phyloP scores from a whole-genome alignment of 2,113 vertebrate genomes.

The Phodopus roborovskii region DNA sequence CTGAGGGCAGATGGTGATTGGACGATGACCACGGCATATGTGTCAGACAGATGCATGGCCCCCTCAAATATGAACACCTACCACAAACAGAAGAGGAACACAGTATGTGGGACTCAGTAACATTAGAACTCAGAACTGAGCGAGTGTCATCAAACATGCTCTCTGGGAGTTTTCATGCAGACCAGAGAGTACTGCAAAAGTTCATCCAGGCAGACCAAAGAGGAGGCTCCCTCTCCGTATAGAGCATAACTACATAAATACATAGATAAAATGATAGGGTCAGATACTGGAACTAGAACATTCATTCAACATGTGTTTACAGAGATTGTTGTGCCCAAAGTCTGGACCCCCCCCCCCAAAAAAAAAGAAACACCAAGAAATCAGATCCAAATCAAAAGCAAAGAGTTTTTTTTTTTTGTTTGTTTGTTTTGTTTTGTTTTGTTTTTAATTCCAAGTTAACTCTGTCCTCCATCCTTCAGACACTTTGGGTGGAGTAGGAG shows the following conservation, averaged over 20 bases:
- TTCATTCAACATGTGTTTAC: background rate
- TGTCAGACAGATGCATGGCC: background rate
- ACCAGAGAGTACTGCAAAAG: background rate
- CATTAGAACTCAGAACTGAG: background rate
- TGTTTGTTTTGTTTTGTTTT: too few relatives aligned
- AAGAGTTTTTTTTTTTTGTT: too few relatives aligned
- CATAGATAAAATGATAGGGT: background rate
- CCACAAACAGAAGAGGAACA: background rate
- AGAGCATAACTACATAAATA: too few relatives aligned
- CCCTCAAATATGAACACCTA: background rate
- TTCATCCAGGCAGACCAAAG: background rate
- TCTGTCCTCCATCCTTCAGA: too few relatives aligned
- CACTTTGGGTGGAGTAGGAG: too few relatives aligned
- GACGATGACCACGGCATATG: too few relatives aligned
- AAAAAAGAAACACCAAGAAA: too few relatives aligned
- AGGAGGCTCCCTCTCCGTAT: background rate
- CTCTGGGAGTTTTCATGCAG: too few relatives aligned
- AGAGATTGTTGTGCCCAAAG: background rate
- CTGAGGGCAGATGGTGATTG: background rate
- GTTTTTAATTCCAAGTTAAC: too few relatives aligned
- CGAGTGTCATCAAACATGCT: background rate
- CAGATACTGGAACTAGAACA: background rate
- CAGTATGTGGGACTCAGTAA: background rate
- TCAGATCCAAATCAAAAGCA: too few relatives aligned
- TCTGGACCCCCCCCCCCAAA: too few relatives aligned